These are phyloP conservation scores for Ophioninae sp. DNA, from an alignment of 2,888 invertebrate genomes.

Conservation along the genomic window DNA sequence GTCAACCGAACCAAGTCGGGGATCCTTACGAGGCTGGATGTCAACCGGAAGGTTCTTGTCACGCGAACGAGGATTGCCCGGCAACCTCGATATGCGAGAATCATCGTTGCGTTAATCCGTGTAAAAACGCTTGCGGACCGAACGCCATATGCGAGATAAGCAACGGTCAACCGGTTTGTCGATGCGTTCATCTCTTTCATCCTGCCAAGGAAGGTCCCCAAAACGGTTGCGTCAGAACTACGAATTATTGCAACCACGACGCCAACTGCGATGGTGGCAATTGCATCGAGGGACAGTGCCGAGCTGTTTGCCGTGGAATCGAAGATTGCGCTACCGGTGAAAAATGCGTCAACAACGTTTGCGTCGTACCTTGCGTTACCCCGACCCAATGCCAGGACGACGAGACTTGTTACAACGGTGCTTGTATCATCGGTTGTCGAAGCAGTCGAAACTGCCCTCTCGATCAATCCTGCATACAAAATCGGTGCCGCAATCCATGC, in stretches of 20 bases:
- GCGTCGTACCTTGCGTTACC: conserved; percentile 89
- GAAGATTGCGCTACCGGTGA: conserved; percentile 91
- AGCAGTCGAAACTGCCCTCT: conserved; percentile 90
- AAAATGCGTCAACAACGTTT: conserved; percentile 89
- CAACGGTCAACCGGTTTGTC: conserved; percentile 89
- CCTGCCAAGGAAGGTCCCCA: conserved; percentile 84
- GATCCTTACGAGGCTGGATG: conserved; percentile 90
- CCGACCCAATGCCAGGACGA: conserved; percentile 91
- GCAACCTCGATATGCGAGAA: conserved; percentile 87
- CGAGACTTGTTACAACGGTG: conserved; percentile 91
- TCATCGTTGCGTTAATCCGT: conserved; percentile 90
- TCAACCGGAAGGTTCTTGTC: conserved; percentile 89
- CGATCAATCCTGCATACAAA: conserved; percentile 91
- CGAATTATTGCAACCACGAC: conserved; percentile 86
- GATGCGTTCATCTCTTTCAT: conserved; percentile 89
- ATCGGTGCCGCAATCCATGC: conserved; percentile 93
- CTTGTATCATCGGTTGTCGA: conserved; percentile 92
- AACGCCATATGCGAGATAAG: conserved; percentile 92
- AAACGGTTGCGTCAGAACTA: conserved; percentile 88
- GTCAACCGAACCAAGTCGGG: conserved; percentile 89
- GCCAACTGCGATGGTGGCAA: conserved; percentile 90
- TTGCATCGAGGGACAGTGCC: conserved; percentile 92
- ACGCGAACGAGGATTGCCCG: conserved; percentile 90
- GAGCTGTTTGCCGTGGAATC: conserved; percentile 89
- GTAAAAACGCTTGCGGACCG: conserved; percentile 90